Base-by-base conservation (phyloP, 2,888 invertebrate genomes). In the Scelioninae gen. 1 region DNA sequence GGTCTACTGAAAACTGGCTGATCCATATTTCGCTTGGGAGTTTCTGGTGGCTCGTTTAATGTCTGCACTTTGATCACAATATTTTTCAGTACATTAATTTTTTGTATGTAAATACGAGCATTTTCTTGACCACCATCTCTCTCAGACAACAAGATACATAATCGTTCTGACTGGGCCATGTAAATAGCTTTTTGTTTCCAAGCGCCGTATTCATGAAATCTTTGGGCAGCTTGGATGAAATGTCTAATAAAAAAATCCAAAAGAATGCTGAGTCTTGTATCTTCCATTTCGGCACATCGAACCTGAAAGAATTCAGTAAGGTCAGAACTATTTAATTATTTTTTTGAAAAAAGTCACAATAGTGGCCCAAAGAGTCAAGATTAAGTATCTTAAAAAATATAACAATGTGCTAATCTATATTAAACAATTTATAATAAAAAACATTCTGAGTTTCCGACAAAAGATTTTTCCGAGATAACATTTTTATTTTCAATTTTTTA, bases 211-310 rank as follows among this genome's bases (percentile, higher is more conserved):
- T 94, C 93, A 13, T 94, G 94, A 83, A 95, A 95, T 60, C 93
- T 94, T 66, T 94, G 93, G 0, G 95, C 95, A 94, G 96, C 95
- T 65, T 94, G 93, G 40, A 96, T 94, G 86, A 96, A 95, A 87
- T 96, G 96, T 15, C 94, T 93, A 60, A 96, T 94, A 86, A 97
- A 95, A 87, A 95, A 95, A 88, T 95, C 94, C 0, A 96, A 91
- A 0, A 96, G 93, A 69, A 94, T 91, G n/a, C 94, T 93, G 56
- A 95, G 93, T 62, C 95, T 93, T 79, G 94, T 93, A 1, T 93
- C 89, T 71, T 95, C 95, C 90, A 96, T 91, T 88, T 92, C 93
- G 8, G 89, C 91, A 76, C 91, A 92, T 13, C 88, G 87, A 85
- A 90, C 89, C 92, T 93, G 87, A 56, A 88, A 89, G 4, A 23